Evolutionary conservation across 2,113 vertebrate species (phyloP).

Genomic region (Lagopus muta): DNA sequence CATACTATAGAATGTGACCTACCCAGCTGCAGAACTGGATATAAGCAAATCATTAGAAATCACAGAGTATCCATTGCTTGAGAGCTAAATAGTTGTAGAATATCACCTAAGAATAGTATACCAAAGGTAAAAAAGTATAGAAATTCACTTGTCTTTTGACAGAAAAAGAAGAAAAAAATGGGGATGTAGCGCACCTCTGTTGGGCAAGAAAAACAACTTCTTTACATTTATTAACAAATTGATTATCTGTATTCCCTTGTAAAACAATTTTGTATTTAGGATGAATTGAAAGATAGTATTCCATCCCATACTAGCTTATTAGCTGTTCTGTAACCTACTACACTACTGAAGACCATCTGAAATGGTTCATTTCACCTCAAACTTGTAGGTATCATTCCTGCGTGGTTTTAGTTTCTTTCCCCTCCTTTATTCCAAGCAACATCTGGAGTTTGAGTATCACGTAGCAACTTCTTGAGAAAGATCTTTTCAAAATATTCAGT

Average conservation of each 20-base stretch:
- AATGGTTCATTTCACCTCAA: not conserved
- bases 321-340: rapidly evolving
- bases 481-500: not conserved
- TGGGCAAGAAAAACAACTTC: not conserved
- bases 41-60: not conserved
- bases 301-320: not conserved
- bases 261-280: not conserved
- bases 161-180: not conserved
- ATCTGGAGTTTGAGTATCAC: not conserved
- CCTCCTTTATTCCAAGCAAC: not conserved
- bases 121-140: not conserved
- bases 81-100: not conserved
- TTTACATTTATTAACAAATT: not conserved
- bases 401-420: not conserved
- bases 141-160: not conserved
- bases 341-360: not conserved
- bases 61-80: rapidly evolving
- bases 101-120: not conserved
- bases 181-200: not conserved
- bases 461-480: not conserved
- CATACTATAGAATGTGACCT: not conserved
- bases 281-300: not conserved
- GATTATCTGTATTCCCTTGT: rapidly evolving
- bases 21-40: not conserved
- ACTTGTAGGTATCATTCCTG: not conserved